Conservation (phyloP, 1,140 invertebrate genomes). For the Zaprionus taronus region DNA sequence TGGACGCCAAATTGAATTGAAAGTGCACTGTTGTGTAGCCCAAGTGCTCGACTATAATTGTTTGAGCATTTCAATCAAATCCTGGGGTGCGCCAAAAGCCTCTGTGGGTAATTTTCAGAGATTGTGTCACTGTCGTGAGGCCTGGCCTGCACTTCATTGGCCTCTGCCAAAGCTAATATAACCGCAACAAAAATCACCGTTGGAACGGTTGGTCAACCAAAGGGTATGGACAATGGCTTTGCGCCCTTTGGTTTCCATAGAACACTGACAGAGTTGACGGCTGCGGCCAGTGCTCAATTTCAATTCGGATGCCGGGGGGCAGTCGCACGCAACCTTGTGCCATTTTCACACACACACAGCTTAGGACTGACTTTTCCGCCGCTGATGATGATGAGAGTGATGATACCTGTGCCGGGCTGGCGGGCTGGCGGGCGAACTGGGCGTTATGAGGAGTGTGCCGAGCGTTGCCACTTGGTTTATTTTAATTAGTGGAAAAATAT, state of each 20-base stretch:
- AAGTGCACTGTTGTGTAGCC: slow-evolving; percentile 42
- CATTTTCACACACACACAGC: slow-evolving; percentile 50
- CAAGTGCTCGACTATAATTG: slow-evolving; percentile 31
- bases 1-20: slow-evolving; percentile 57
- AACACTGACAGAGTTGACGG: slow-evolving; percentile 1
- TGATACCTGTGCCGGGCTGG: slow-evolving; percentile 51
- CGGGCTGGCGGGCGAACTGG: slow-evolving; percentile 48
- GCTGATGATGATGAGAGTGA: slow-evolving; percentile 41
- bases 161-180: slow-evolving; percentile 15
- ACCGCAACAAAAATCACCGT: slow-evolving; percentile 18
- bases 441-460: slow-evolving; percentile 20
- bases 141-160: background rate
- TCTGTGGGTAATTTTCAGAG: background rate
- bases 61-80: slow-evolving; percentile 48
- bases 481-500: slow-evolving; percentile 83
- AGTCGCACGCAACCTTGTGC: slow-evolving; percentile 62
- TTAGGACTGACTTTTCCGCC: slow-evolving; percentile 58
- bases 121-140: background rate
- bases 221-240: slow-evolving; percentile 4
- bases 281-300: slow-evolving; percentile 41
- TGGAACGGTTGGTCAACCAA: slow-evolving; percentile 36
- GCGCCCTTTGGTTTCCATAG: background rate
- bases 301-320: slow-evolving; percentile 50
- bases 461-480: slow-evolving; percentile 75
- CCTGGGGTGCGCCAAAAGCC: background rate